Conservation (phyloP, 2,888 invertebrate species). For the Erpobdella octoculata region DNA sequence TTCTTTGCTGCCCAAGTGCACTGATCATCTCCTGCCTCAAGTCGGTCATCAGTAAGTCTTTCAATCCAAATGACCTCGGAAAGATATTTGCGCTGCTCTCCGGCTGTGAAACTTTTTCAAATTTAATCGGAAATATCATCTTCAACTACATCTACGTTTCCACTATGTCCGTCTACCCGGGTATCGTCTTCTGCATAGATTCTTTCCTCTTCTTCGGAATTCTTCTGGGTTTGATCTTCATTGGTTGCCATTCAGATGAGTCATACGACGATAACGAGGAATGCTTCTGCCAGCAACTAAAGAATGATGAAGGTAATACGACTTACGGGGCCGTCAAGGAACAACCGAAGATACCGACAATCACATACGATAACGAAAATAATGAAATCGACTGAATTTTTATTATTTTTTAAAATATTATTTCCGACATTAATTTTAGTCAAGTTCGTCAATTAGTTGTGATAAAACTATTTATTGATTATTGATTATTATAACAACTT, state of each 20-base stretch:
- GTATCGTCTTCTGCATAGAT: slow-evolving; percentile 45
- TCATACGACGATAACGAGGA: neutral
- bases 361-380: neutral
- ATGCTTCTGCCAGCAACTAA: neutral
- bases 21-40: slow-evolving; percentile 46
- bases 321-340: neutral
- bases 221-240: slow-evolving; percentile 10
- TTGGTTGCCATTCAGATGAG: neutral
- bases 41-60: slow-evolving; percentile 48
- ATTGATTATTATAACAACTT: too few species aligned
- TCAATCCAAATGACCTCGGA: slow-evolving; percentile 46
- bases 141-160: slow-evolving; percentile 47
- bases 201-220: slow-evolving; percentile 38
- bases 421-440: neutral
- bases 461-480: too few species aligned
- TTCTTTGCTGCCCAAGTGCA: slow-evolving; percentile 46
- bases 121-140: slow-evolving; percentile 44
- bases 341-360: neutral
- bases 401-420: neutral
- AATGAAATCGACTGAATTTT: neutral
- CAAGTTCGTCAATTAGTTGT: neutral
- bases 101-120: slow-evolving; percentile 47
- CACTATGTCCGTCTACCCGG: slow-evolving; percentile 44
- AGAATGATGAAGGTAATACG: neutral
- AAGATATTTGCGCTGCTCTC: slow-evolving; percentile 48